These are phyloP conservation scores for Cassiopea xamachana DNA, from an alignment of 30 jellyfish, hydroid and myxozoan species.

Conservation along the genomic window DNA sequence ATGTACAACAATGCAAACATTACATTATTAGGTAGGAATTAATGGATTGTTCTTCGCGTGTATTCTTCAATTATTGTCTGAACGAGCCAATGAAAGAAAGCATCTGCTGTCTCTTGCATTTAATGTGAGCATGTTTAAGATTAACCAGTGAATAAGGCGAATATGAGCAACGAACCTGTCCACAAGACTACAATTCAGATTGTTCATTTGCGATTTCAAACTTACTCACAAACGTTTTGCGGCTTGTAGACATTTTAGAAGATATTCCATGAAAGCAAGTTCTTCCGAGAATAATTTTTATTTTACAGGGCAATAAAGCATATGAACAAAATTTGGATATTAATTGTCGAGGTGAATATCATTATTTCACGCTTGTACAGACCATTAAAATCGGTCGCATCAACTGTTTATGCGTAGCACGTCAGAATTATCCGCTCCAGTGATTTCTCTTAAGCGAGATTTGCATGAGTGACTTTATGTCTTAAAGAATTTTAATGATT, in stretches of 20 bases:
- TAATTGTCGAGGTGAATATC: too few relatives aligned
- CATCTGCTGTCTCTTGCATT: background rate
- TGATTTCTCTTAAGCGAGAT: background rate
- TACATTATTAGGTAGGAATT: conserved; percentile 25
- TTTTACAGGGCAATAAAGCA: too few relatives aligned
- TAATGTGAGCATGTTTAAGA: background rate
- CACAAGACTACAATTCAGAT: background rate
- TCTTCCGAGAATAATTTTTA: background rate
- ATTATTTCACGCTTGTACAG: too few relatives aligned
- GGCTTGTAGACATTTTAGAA: background rate
- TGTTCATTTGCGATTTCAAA: background rate
- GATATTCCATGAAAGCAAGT: background rate
- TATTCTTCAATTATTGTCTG: conserved; percentile 22
- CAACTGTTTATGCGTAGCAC: background rate
- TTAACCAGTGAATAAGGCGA: background rate
- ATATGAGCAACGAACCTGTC: background rate
- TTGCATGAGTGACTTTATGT: background rate
- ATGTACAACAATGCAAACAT: background rate
- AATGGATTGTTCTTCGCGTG: background rate
- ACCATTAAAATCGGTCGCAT: too few relatives aligned
- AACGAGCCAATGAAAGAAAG: conserved; percentile 18
- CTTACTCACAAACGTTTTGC: background rate
- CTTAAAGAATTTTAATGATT: too few relatives aligned
- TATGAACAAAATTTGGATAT: too few relatives aligned
- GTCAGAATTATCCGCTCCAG: background rate